A percentile compares a stretch with the other conserved stretches of the same genome.
phyloP scores from a whole-genome alignment of 1,140 invertebrate genomes.

The Diachasmimorpha longicaudata region DNA sequence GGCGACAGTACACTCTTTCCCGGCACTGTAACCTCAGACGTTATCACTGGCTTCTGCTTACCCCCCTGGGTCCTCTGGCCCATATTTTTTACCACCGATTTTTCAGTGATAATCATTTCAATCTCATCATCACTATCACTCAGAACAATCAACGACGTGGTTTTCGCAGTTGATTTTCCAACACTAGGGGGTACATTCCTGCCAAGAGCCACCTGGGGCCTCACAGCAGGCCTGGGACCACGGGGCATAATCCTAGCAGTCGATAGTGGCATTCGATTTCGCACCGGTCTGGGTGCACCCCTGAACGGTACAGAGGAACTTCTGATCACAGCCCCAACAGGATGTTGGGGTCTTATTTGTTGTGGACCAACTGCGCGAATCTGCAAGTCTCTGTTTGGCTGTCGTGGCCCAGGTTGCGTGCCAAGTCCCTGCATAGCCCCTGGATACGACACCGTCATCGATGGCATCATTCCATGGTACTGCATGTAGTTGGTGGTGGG shows the following conservation, averaged over 20 bases:
- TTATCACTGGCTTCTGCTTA: neutral
- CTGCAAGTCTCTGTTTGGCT: constrained; percentile 1
- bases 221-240: neutral
- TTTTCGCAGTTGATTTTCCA: constrained; percentile 31
- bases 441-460: neutral
- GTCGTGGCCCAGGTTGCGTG: constrained; percentile 3
- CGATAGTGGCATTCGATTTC: neutral
- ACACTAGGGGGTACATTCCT: neutral
- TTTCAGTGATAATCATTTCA: constrained; percentile 56
- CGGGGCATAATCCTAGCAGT: neutral
- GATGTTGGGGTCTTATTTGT: constrained; percentile 27
- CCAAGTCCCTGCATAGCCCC: neutral
- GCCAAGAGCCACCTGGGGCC: neutral
- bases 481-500: constrained; percentile 6
- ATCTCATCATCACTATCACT: constrained; percentile 60
- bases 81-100: constrained; percentile 18
- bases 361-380: neutral
- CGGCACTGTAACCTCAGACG: constrained; percentile 31
- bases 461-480: constrained; percentile 6
- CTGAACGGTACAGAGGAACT: constrained; percentile 22
- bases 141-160: constrained; percentile 53
- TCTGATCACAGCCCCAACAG: constrained; percentile 37
- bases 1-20: constrained; percentile 41
- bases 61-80: neutral
- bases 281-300: neutral